These are phyloP conservation scores for Syngnathus typhle DNA, from an alignment of 2,113 vertebrate genomes.

Conservation along the genomic window DNA sequence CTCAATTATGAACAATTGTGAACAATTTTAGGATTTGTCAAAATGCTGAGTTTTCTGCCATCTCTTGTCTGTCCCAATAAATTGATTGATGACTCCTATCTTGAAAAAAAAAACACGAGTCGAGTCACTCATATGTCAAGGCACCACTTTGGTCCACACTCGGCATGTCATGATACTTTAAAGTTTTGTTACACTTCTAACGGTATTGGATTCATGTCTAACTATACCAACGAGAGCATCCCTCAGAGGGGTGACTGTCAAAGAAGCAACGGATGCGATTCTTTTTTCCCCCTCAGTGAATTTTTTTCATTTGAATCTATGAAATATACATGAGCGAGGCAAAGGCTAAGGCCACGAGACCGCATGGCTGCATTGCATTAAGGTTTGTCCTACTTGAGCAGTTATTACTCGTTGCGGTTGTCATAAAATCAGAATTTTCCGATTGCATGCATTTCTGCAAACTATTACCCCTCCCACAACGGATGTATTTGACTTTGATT, in stretches of 20 bases:
- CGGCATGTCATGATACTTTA: no score
- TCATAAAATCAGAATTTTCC: not conserved
- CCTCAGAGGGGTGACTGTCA: conserved; percentile 45
- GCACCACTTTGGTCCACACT: no score
- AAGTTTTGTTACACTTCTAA: no score
- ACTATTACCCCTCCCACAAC: conserved; percentile 8
- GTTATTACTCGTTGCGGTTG: conserved; percentile 38
- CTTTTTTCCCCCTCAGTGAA: conserved; percentile 58
- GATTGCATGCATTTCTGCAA: not conserved
- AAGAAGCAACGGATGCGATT: conserved; percentile 38
- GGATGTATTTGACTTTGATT: conserved; percentile 44
- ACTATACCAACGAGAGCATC: conserved; percentile 45
- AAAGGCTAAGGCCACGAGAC: conserved; percentile 26
- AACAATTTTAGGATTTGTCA: not conserved
- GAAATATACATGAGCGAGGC: conserved; percentile 55
- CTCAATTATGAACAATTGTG: no score
- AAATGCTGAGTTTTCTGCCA: no score
- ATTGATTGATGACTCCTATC: no score
- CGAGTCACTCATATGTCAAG: no score
- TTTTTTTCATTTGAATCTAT: conserved; percentile 59
- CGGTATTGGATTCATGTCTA: conserved; percentile 56
- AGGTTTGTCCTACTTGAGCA: conserved; percentile 49
- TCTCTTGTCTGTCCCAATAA: no score
- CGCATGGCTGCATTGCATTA: conserved; percentile 39
- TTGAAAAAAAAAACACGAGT: no score